Conservation (phyloP, 2,797 vertebrate species). For the Melanotaenia trifasciata region DNA sequence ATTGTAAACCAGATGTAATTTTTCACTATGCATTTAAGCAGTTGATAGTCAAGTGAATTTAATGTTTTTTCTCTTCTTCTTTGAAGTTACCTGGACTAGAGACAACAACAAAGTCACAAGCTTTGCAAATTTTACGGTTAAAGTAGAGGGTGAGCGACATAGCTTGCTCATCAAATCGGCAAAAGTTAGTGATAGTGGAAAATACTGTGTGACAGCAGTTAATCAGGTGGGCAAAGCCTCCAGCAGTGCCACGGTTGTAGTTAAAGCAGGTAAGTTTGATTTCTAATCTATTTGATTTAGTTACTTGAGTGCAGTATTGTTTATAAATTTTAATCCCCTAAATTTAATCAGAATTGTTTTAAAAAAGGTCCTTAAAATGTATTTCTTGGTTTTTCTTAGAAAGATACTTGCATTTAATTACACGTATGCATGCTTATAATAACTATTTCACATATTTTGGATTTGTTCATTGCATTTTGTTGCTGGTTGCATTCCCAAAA, state of each 20-base stretch:
- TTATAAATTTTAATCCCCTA: background rate
- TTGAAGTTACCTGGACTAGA: conserved; percentile 91
- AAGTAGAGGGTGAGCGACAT: conserved; percentile 93
- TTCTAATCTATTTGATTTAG: background rate
- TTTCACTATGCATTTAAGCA: background rate
- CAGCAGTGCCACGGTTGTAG: conserved; percentile 87
- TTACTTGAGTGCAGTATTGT: background rate
- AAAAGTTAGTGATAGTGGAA: conserved; percentile 86
- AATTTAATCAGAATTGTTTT: background rate
- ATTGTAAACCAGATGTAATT: background rate
- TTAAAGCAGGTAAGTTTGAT: conserved; percentile 89
- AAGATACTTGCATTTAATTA: too few relatives aligned
- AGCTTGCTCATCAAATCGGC: conserved; percentile 90
- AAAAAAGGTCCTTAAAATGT: background rate
- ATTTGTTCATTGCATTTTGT: too few relatives aligned
- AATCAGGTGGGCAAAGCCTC: conserved; percentile 90
- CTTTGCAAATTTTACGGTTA: conserved; percentile 83
- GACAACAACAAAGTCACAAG: conserved; percentile 81
- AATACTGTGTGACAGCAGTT: conserved; percentile 88
- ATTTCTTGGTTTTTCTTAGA: too few relatives aligned
- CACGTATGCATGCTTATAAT: too few relatives aligned
- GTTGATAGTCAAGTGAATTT: background rate
- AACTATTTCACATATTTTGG: too few relatives aligned
- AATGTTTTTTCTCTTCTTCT: conserved; percentile 17
- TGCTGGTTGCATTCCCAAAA: too few relatives aligned